Evolutionary conservation across 2,888 invertebrate genomes (phyloP).

Genomic region (Diaperis boleti): DNA sequence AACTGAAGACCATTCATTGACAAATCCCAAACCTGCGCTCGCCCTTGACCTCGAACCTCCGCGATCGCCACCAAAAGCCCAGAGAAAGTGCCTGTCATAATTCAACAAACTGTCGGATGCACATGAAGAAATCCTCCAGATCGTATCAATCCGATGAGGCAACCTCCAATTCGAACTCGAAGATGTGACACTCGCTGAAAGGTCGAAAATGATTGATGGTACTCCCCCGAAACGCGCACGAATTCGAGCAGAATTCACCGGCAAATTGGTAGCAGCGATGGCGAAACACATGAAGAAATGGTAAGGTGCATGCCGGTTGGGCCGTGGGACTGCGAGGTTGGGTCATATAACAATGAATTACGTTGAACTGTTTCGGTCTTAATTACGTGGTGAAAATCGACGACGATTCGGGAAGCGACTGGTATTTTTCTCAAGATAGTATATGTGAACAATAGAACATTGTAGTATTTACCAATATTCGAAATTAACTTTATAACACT

Average conservation of each 20-base stretch:
- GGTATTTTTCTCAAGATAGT: too few relatives aligned
- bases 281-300: slow-evolving; percentile 16
- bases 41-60: too few relatives aligned
- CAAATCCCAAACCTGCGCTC: too few relatives aligned
- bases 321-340: slow-evolving; percentile 24
- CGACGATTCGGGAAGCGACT: too few relatives aligned
- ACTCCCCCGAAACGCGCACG: background rate
- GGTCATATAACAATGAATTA: slow-evolving; percentile 28
- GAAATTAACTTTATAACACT: too few relatives aligned
- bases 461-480: too few relatives aligned
- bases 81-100: too few relatives aligned
- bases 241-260: background rate
- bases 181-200: slow-evolving; percentile 7
- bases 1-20: too few relatives aligned
- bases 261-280: slow-evolving; percentile 9
- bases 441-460: too few relatives aligned
- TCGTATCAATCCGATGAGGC: slow-evolving; percentile 4
- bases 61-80: too few relatives aligned
- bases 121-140: background rate
- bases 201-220: slow-evolving; percentile 2
- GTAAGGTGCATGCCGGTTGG: slow-evolving; percentile 16
- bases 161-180: slow-evolving; percentile 1
- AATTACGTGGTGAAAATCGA: slow-evolving; percentile 20
- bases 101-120: too few relatives aligned
- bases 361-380: slow-evolving; percentile 25